A percentile compares a stretch with the other conserved stretches of the same genome.
Evolutionary conservation across 2,113 vertebrate genomes (phyloP).

Genomic region (Amphiprion ocellaris): DNA sequence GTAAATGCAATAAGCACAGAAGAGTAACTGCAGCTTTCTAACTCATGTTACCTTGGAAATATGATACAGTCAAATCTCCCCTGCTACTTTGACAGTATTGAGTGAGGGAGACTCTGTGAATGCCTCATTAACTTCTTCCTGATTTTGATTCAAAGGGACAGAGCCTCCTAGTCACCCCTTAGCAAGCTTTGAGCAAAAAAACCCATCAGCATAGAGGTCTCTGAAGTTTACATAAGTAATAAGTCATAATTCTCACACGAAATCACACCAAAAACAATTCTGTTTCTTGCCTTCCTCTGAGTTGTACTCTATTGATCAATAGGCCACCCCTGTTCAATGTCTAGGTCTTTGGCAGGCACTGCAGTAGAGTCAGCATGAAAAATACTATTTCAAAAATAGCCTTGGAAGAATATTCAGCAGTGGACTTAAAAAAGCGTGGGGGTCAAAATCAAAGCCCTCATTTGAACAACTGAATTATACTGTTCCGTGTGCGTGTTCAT

Average conservation of each 20-base stretch:
- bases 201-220: slow-evolving; percentile 17
- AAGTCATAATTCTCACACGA: neutral
- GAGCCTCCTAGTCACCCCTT: neutral
- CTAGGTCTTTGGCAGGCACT: slow-evolving; percentile 44
- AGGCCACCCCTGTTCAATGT: slow-evolving; percentile 48
- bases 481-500: slow-evolving; percentile 1
- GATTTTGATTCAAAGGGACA: slow-evolving; percentile 47
- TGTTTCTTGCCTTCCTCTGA: slow-evolving; percentile 28
- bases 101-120: slow-evolving; percentile 19
- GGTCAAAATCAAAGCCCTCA: slow-evolving; percentile 23
- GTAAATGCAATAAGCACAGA: neutral
- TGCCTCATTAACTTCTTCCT: slow-evolving; percentile 41
- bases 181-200: slow-evolving; percentile 17
- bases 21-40: neutral
- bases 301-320: slow-evolving; percentile 49
- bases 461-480: slow-evolving; percentile 35
- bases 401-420: slow-evolving; percentile 34
- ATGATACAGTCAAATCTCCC: neutral
- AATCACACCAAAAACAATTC: slow-evolving; percentile 21
- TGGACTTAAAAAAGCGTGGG: slow-evolving; percentile 23
- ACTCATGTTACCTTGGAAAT: neutral
- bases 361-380: slow-evolving; percentile 40
- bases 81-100: slow-evolving; percentile 20
- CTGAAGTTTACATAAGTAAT: too few relatives aligned
- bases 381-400: slow-evolving; percentile 42